Evolutionary conservation across 2,113 vertebrate genomes (phyloP), one percentile per base, ranked within the genome.

Genomic region (Nothoprocta pentlandii): DNA sequence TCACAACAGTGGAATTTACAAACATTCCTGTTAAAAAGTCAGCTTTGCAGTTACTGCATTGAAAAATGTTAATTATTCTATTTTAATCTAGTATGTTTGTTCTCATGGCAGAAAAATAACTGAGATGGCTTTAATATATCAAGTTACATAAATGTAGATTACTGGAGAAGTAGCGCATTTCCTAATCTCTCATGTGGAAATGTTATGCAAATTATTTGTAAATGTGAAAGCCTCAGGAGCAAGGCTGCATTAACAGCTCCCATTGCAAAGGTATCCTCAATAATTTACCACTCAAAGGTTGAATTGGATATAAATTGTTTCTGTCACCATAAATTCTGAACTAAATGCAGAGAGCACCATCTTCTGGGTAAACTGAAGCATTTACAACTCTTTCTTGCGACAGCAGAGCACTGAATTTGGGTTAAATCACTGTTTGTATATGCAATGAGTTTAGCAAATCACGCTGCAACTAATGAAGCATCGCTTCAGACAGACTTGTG

Each of bases 141-240:
- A 94, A 75, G 51, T 92, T 90, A 92, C 96, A 97, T 96, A 97
- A 97, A 96, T 30, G 76, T 83, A 96, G 93, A 95, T 96, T 95
- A 96, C 87, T 87, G 21, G 26, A 94, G 87, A 97, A 96, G 69
- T 53, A 90, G 79, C 85, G 91, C 83, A 51, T 94, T 97, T 98
- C 95, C 90, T 95, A 94, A 97, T 94, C 87, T 95, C 92, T 93
- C 47, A 9, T 89, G 95, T 96, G 96, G 96, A 97, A 98, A 97
- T 96, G 89, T 96, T 97, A 97, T 97, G 97, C 92, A 97, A 97
- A 98, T 97, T 97, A 97, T 97, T 97, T 97, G 94, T 96, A 97
- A 98, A 97, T 97, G 87, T 91, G 91, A 96, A 97, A 98, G 89
- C 69, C 96, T 98, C 94, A 76, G 93, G 96, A 97, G 95, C 84